Conservation (phyloP, 2,113 vertebrate genomes). For the Ptyas mucosa region DNA sequence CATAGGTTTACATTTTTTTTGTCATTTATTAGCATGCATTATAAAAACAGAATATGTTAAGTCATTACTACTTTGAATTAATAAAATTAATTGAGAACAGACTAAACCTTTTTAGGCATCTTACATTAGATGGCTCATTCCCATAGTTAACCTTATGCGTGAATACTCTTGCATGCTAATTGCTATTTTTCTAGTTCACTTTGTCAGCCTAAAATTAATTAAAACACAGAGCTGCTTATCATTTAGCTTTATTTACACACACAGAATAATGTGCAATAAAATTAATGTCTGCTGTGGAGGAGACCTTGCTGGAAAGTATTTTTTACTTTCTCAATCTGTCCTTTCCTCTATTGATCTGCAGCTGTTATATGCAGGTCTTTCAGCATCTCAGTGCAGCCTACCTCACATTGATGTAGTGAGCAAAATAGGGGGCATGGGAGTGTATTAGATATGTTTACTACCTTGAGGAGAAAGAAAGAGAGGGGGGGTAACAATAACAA, state of each 20-base stretch:
- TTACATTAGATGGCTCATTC: neutral
- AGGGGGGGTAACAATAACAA: neutral
- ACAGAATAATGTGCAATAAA: slow-evolving; percentile 13
- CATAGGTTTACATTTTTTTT: neutral
- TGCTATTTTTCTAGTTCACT: slow-evolving; percentile 21
- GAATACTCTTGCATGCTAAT: neutral
- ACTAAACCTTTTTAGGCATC: neutral
- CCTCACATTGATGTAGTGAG: neutral
- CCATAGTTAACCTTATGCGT: slow-evolving; percentile 18
- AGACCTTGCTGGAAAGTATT: neutral
- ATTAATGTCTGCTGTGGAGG: neutral
- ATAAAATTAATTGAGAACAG: neutral
- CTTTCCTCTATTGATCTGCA: neutral
- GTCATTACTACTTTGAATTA: neutral
- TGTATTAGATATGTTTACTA: neutral
- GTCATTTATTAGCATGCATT: neutral
- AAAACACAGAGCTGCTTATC: slow-evolving; percentile 5
- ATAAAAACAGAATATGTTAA: neutral
- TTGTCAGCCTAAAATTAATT: slow-evolving; percentile 30
- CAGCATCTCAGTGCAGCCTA: neutral
- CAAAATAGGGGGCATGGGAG: neutral
- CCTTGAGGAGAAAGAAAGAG: neutral
- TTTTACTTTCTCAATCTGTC: neutral
- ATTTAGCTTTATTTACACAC: slow-evolving; percentile 23
- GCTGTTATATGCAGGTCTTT: slow-evolving; percentile 6